A percentile compares a stretch with the other conserved stretches of the same genome.
Conservation (phyloP, 37 sponge, comb jelly and placozoan genomes). For the Aplysina aerophoba region DNA sequence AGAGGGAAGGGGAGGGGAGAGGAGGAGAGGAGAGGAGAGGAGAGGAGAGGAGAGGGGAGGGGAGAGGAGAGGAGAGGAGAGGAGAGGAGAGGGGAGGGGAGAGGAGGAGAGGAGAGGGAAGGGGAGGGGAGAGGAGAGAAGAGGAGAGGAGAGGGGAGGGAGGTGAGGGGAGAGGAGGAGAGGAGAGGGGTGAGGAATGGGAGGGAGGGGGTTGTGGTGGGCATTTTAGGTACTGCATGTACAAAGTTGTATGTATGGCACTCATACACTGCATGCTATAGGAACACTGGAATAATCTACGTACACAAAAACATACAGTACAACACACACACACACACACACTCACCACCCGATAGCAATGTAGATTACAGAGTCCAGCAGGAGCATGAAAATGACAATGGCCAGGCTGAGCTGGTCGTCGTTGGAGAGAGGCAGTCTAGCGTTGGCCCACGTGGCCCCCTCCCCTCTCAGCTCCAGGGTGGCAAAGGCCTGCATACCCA, state of each 20-base stretch:
- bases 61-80: not conserved
- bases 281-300: not conserved
- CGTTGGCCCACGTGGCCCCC: conserved; percentile 74
- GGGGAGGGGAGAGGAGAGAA: too few species aligned
- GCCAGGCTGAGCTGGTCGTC: conserved; percentile 78
- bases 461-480: conserved; percentile 16
- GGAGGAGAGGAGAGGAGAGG: not conserved
- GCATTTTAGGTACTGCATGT: too few species aligned
- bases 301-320: not conserved
- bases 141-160: too few species aligned
- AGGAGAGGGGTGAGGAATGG: too few species aligned
- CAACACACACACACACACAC: not conserved
- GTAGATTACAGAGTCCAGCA: conserved; percentile 76
- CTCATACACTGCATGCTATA: not conserved
- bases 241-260: too few species aligned
- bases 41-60: not conserved
- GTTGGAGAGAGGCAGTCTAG: conserved; percentile 51
- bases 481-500: not conserved
- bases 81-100: not conserved
- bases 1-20: not conserved
- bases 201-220: too few species aligned
- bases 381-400: conserved; percentile 75
- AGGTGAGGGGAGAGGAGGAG: too few species aligned
- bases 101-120: not conserved
- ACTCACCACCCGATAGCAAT: conserved; percentile 83